Evolutionary conservation across 2,797 vertebrate species (phyloP).

Genomic region (Tamandua tetradactyla): DNA sequence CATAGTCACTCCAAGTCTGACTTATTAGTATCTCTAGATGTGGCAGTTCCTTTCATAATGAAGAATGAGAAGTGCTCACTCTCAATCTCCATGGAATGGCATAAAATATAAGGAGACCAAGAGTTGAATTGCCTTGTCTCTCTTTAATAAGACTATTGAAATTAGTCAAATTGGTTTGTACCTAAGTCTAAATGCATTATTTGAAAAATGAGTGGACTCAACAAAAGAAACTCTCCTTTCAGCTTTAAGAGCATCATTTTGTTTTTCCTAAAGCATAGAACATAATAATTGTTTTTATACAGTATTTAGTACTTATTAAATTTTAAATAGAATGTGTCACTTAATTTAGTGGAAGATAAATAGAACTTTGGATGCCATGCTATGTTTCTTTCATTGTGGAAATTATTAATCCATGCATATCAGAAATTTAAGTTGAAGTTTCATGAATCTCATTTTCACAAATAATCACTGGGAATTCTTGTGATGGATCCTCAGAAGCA

Average conservation of each 20-base stretch:
- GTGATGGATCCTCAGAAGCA: not conserved
- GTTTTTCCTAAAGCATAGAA: not conserved
- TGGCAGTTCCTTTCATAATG: not conserved
- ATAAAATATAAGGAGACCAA: no score
- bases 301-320: not conserved
- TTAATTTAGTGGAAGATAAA: not conserved
- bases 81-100: not conserved
- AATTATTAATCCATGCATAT: not conserved
- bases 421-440: not conserved
- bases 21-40: no score
- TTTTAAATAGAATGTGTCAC: not conserved
- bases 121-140: no score
- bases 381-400: no score
- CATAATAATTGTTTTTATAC: not conserved
- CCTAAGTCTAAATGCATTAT: no score
- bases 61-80: not conserved
- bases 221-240: no score
- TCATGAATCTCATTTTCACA: rapidly evolving
- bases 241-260: not conserved
- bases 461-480: not conserved
- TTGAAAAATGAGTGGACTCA: no score
- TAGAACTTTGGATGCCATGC: rapidly evolving
- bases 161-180: no score
- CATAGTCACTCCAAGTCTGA: no score
- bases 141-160: no score